Evolutionary conservation across 2,797 vertebrate species (phyloP).

Genomic region (Muscicapa striata): DNA sequence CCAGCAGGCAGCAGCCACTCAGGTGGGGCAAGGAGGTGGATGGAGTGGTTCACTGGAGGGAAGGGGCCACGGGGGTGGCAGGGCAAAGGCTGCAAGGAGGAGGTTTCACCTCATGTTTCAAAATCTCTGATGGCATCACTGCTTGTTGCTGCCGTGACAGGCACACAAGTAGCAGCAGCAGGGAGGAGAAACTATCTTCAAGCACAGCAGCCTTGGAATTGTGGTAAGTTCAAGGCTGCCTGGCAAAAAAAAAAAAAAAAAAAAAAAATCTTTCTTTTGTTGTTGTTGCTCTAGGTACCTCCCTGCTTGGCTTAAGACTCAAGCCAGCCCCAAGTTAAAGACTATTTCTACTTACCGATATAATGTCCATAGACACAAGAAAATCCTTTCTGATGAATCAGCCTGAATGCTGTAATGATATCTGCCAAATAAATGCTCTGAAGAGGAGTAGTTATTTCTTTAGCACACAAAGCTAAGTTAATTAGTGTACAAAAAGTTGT

Average conservation of each 20-base stretch:
- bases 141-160: neutral
- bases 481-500: neutral
- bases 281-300: neutral
- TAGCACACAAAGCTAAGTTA: neutral
- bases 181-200: neutral
- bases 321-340: neutral
- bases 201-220: neutral
- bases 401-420: neutral
- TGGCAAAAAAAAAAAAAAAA: neutral
- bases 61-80: neutral
- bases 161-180: neutral
- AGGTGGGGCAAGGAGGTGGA: no score
- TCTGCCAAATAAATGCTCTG: neutral
- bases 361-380: neutral
- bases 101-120: neutral
- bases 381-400: neutral
- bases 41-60: neutral
- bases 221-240: neutral
- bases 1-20: neutral
- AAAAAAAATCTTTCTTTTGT: neutral
- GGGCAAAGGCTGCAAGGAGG: neutral
- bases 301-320: neutral
- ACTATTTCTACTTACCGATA: neutral
- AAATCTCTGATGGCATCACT: fast-evolving
- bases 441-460: neutral